Evolutionary conservation across 2,888 invertebrate species (phyloP), one percentile per base, ranked within the genome.

Genomic region (Strigamia crassipes): DNA sequence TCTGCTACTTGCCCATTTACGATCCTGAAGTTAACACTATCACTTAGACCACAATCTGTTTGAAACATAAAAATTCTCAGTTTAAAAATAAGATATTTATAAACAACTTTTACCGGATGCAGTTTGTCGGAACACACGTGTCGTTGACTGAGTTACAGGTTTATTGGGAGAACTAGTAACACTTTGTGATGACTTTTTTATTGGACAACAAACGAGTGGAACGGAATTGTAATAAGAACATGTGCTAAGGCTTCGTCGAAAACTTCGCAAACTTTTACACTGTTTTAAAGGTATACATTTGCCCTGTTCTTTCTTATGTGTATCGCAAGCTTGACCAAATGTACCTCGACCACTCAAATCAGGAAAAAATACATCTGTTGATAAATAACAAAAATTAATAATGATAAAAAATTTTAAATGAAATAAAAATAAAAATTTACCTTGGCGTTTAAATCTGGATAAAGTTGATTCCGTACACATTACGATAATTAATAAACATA

Each of bases 1-100:
- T 13, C 12, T n/a, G 81, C 81, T 13, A 12, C 21, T n/a, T 31
- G 6, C 4, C 81, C 81, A 9, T n/a, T n/a, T 10, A 81, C 15
- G 4, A 81, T 61, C 23, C 18, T n/a, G 2, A 13, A 6, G 6
- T 12, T 18, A 18, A 23, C 15, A 80, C 23, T 15, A 23, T 9
- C 15, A 9, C 80, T 23, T 12, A 80, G 0, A 9, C 80, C 80
- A 51, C 80, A 80, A n/a, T 42, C 79, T 79, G 18, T 56, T 73
- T 66, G 1, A 27, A 73, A 12, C 31, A n/a, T 10, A 5, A 27
- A 27, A 23, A 15, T n/a, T n/a, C 8, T 2, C 15, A 21, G 27
- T 31, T 8, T 73, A 27, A 8, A 27, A 12, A 27, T 73, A 27
- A 13, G n/a, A 27, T 27, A 27, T 27, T 73, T 73, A 13, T 13